Conservation (phyloP, 2,113 vertebrate genomes). For the Pogonocichla stellata region DNA sequence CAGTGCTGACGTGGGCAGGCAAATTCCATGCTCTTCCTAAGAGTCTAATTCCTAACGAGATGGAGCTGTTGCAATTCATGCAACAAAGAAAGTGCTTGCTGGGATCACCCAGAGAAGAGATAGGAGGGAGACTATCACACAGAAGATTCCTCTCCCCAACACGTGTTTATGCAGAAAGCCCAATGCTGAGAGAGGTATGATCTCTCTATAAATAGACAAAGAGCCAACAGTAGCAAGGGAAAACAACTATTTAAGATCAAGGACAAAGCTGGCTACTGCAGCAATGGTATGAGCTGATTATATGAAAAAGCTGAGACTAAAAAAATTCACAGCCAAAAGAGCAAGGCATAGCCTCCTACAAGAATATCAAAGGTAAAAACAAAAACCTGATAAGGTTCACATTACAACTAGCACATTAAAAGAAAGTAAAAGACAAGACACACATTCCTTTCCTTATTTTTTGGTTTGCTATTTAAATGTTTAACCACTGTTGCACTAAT, state of each 20-base stretch:
- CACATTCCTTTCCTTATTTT: background rate
- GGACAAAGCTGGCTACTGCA: constrained; percentile 46
- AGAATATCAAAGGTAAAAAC: background rate
- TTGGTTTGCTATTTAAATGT: background rate
- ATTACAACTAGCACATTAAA: background rate
- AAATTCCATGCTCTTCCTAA: background rate
- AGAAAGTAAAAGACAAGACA: background rate
- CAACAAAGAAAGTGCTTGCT: background rate
- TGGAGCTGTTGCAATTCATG: background rate
- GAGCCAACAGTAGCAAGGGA: constrained; percentile 47
- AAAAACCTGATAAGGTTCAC: background rate
- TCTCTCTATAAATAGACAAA: constrained; percentile 61
- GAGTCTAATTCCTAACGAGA: background rate
- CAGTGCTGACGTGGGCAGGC: background rate
- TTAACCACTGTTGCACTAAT: background rate
- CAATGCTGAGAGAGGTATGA: constrained; percentile 15
- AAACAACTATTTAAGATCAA: constrained; percentile 60
- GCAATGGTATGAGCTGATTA: background rate
- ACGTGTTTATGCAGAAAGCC: constrained; percentile 23
- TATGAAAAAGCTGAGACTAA: background rate
- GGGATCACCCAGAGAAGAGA: background rate
- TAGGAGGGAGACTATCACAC: background rate
- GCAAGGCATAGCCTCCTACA: background rate
- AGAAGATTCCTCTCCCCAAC: background rate
- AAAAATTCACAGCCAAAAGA: background rate